Base-by-base conservation (phyloP, 1,140 invertebrate species). In the Pogonomyrmex barbatus region DNA sequence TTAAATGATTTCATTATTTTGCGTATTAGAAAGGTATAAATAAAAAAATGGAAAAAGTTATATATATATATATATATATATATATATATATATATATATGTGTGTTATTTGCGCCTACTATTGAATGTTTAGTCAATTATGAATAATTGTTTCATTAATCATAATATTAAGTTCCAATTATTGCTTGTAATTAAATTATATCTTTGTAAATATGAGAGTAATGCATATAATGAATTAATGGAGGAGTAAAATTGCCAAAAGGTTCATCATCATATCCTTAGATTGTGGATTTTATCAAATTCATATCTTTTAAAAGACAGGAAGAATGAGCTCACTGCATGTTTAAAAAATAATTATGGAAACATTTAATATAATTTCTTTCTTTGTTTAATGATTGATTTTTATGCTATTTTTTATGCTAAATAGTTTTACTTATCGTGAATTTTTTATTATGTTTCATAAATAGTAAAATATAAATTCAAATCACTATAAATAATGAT, bases 231-330 rank as follows among this genome's bases (percentile, higher is more conserved):
- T 70, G 78, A 70, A 70, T 58, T 67, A 70, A 68, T 70, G 36
- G 45, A 79, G 36, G 36, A 81, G 70, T 81, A 81, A 81, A 81
- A 63, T 81, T 81, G 78, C 78, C 78, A 81, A 81, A 81, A 81
- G 36, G 70, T 42, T 70, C 36, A 2, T 70, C 36, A 2, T 70
- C 50, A 24, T 81, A 68, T 30, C 24, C 24, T 24, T 24, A 24
- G 24, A 24, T 24, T 24, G 24, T 0, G 24, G 24, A 24, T 24
- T 24, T 24, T 24, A 24, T 24, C 24, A 24, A 24, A 24, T 24
- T 24, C 24, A 24, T 24, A 24, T 24, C 24, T 24, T 24, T 24
- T 24, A 24, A 24, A 24, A 24, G 24, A 24, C 24, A 24, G 24
- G 24, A 24, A 24, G 24, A 24, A 24, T 24, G 24, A 24, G 24